A percentile compares a stretch with the other conserved stretches of the same genome.
These are phyloP conservation scores for Serinus canaria DNA, from an alignment of 2,113 vertebrate genomes.

Conservation along the genomic window DNA sequence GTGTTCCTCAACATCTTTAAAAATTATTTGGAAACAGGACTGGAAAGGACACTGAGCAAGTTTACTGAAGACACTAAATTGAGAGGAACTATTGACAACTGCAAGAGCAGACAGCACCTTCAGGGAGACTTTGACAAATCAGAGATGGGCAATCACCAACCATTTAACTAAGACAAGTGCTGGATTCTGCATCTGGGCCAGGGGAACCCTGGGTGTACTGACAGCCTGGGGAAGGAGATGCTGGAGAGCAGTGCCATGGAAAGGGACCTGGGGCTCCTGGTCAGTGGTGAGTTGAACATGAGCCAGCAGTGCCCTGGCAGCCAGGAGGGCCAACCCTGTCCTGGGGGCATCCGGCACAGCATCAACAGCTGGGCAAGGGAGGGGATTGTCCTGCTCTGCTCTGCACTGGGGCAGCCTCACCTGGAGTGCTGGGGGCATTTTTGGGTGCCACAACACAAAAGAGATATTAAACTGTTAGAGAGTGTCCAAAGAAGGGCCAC, in stretches of 20 bases:
- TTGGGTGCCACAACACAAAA: rapidly evolving
- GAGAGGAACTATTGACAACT: neutral
- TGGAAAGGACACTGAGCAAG: neutral
- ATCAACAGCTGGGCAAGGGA: rapidly evolving
- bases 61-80: neutral
- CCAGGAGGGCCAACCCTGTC: neutral
- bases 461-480: neutral
- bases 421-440: rapidly evolving
- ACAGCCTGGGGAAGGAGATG: neutral
- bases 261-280: neutral
- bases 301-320: neutral
- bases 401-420: rapidly evolving
- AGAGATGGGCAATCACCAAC: neutral
- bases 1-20: neutral
- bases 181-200: neutral
- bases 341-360: neutral
- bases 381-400: neutral
- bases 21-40: rapidly evolving
- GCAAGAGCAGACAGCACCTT: neutral
- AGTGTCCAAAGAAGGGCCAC: neutral
- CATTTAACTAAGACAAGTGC: neutral
- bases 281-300: rapidly evolving
- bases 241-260: rapidly evolving
- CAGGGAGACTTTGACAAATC: neutral
- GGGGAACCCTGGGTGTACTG: rapidly evolving